Base-by-base conservation (phyloP, 2,888 invertebrate genomes). In the Eucera pruinosa region DNA sequence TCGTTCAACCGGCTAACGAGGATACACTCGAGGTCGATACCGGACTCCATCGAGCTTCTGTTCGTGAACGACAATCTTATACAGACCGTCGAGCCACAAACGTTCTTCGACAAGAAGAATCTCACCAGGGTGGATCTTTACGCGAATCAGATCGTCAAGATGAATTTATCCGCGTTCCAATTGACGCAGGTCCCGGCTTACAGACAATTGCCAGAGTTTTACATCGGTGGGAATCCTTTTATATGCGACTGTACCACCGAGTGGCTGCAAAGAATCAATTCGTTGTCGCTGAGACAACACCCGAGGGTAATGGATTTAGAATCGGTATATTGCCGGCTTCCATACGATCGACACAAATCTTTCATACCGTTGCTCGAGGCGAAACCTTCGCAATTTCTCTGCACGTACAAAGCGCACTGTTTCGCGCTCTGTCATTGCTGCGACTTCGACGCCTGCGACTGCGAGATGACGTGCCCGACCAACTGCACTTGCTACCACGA, bases 401-500 rank as follows among this genome's bases (percentile, higher is more conserved):
- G 98, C 94, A 95, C 96, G 79, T 98, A 98, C 93, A 96, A 96
- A 93, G 96, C 97, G 47, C 97, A 98, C 92, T 98, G 98, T 93
- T 98, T 98, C 92, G 97, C 98, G 15, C 94, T 97, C 80, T 98
- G 98, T 91, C 97, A 97, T 91, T 98, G 98, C 93, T 98, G 98
- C 93, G 98, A 98, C 92, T 98, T 97, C 93, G 98, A 98, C 92
- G 97, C 97, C 64, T 98, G 98, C 93, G 98, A 98, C 93, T 98
- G 98, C 94, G 97, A 98, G 94, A 98, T 98, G 97, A 97, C 97
- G 84, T 98, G 98, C 92, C 98, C 98, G 57, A 95, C 94, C 54
- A 97, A 97, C 92, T 98, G 98, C 94, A 97, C 97, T 75, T 98
- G 98, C 91, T 98, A 97, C 93, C 97, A 98, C 91, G 98, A 98